Evolutionary conservation across 2,797 vertebrate genomes (phyloP), one percentile per base, ranked within the genome.

Genomic region (Gobio occitaniae): DNA sequence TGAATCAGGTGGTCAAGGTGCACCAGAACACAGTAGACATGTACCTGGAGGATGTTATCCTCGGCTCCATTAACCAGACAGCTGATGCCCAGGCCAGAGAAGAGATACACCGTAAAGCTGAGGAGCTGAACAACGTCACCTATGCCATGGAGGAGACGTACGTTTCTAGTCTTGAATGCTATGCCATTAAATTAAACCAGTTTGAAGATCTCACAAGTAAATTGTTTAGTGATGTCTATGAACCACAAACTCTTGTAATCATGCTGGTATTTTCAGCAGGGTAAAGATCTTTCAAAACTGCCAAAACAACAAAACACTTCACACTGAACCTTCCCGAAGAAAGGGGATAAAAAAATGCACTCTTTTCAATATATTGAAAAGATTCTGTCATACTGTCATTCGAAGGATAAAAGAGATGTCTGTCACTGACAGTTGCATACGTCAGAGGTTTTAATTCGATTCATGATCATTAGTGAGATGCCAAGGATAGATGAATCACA

Each of bases 31-130:
- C 96, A 2, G 91, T 99, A 32, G 96, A 97, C 84, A 94, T 96
- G 76, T 99, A 97, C 87, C 92, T 99, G 84, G 97, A 99, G 91
- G 97, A 98, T 78, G 83, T 98, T 80, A 96, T 99, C 85, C 87
- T 98, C 82, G 94, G 80, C 1, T 94, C 93, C 0, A 83, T 96
- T 82, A 95, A 96, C 79, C 89, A 85, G 25, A 94, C 95, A 8
- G 96, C 96, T 9, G 96, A 97, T 41, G 92, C 97, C 32, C 96
- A 98, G 91, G 96, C 97, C 68, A 95, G 97, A 89, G 93, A 96
- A 82, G 97, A 99, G 91, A 92, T 99, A 88, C 96, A 91, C 89
- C 95, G 74, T 86, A 92, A 88, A 87, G 96, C 97, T 5, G 90
- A 94, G 90, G 95, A 97, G 90, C 94, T 99, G 92, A 97, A 97